Evolutionary conservation across 2,888 invertebrate species (phyloP), one percentile per base, ranked within the genome.

Genomic region (Lasioglossum oenotherae): DNA sequence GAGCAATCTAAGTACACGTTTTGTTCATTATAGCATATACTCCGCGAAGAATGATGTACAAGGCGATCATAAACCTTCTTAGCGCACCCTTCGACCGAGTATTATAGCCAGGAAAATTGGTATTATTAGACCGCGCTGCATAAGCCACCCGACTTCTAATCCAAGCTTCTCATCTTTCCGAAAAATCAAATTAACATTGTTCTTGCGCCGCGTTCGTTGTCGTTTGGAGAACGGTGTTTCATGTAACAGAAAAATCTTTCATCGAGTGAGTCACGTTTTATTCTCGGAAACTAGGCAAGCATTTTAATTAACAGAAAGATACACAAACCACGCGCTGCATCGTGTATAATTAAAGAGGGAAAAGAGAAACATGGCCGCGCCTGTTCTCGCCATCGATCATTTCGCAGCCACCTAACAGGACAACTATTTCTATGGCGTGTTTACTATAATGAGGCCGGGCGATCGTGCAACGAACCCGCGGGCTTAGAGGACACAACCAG

Each of bases 401-500:
- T 80, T 81, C 72, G 57, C 81, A 76, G 72, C 71, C 78, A 57
- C 75, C 81, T 82, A 85, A 85, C 85, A 79, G 78, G 81, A 81
- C 85, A 79, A 86, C 81, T 85, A 81, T 85, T 86, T 81, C 81
- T 79, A 79, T 44, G 79, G 73, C 64, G 78, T 86, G 72, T 85
- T 85, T 87, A 81, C 77, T 71, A 86, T 86, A 86, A 81, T 78
- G 85, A 86, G 86, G 81, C 85, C 78, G 27, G 75, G 73, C 85
- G 81, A 86, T 89, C 88, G 85, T 81, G 80, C 88, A 81, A 80
- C 85, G 84, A 64, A 82, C 78, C 83, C 86, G 80, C 64, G 74
- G 67, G 76, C 78, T 72, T 57, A 72, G 86, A 88, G 75, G 80
- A 78, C 83, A 85, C 49, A 64, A 8, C 64, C 82, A 85, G 57